phyloP scores from a whole-genome alignment of 2,113 vertebrate genomes.

The Prionailurus bengalensis region DNA sequence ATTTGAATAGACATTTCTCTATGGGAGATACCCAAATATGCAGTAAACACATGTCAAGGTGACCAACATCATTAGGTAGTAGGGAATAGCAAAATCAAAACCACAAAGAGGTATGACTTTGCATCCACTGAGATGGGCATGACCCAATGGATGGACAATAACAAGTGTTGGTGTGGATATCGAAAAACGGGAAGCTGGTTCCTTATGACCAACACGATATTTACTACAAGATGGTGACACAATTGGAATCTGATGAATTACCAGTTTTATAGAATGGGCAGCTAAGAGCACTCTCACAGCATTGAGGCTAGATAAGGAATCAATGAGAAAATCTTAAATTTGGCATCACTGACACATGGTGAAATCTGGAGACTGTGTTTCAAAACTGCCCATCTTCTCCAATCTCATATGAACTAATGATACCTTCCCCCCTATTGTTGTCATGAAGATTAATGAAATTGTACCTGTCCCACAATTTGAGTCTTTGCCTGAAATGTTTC shows the following conservation, averaged over 20 bases:
- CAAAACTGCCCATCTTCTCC: not conserved
- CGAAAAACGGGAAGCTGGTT: not conserved
- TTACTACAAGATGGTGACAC: not conserved
- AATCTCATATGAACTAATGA: not conserved
- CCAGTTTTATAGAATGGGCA: not conserved
- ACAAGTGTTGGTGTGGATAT: not conserved
- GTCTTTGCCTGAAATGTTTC: not conserved
- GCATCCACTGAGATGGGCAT: not conserved
- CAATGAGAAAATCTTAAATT: not conserved
- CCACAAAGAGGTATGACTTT: not conserved
- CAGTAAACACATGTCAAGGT: not conserved
- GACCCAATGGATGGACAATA: not conserved
- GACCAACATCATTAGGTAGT: not conserved
- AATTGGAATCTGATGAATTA: not conserved
- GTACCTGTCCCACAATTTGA: not conserved
- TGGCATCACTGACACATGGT: not conserved
- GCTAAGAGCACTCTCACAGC: not conserved
- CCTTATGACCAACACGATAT: not conserved
- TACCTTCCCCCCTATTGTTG: not conserved
- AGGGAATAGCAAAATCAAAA: not conserved
- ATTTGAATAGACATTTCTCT: conserved; percentile 8
- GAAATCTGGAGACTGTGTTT: not conserved
- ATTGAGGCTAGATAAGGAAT: not conserved
- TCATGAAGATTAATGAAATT: not conserved
- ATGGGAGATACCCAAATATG: not conserved